Base-by-base conservation (phyloP, 2,888 invertebrate species). In the Eurois occulta region DNA sequence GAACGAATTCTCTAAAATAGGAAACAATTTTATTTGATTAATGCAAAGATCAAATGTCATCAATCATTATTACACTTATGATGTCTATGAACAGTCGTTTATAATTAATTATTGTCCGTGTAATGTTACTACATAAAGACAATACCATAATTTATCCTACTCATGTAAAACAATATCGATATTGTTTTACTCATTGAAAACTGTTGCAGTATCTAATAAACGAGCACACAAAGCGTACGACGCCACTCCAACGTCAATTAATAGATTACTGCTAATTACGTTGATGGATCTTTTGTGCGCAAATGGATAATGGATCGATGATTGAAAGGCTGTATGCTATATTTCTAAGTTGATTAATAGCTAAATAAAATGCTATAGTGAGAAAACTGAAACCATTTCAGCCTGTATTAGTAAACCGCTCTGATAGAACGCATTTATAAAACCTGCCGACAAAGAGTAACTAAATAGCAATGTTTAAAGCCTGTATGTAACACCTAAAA, bases 241-340 rank as follows among this genome's bases (percentile, higher is more conserved):
- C 46, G 38, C 21, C 24, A 69, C 65, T 52, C 8, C n/a, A 60
- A 64, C 21, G 41, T 84, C 62, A 79, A 75, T 82, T 74, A 66
- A 79, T 83, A 35, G 35, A 79, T 75, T 62, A 60, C 64, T 58
- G n/a, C 16, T 73, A 62, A 79, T 84, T 66, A 71, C n/a, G 41
- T 24, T 62, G 35, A 84, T 84, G 80, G 70, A 10, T 75, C 41
- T 66, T 62, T 75, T 75, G 70, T 70, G 43, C 58, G 32, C 41
- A 46, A 78, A 78, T 68, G 28, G 35, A 60, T 65, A 70, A 52
- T 75, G 24, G 52, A 74, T 74, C 11, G 35, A 38, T 16, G 8
- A 5, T 52, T 66, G 28, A 55, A 58, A 41, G 52, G 55, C 35
- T 38, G 32, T 55, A 18, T 73, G n/a, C 38, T 66, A 18, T 58